Conservation (phyloP, 2,797 vertebrate species). For the Sebastes melanostomus region DNA sequence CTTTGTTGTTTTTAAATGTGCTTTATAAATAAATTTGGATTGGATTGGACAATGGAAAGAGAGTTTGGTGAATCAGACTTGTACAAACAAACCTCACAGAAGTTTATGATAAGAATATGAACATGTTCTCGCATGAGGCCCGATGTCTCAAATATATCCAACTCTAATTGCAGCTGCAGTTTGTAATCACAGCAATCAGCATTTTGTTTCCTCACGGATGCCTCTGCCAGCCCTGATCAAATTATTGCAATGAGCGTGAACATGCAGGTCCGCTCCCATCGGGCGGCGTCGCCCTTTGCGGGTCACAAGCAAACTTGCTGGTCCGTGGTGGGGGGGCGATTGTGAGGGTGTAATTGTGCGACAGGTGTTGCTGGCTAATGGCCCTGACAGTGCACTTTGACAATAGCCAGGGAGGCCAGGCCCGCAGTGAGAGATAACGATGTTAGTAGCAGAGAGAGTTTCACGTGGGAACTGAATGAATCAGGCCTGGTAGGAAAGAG, state of each 20-base stretch:
- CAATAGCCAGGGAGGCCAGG: constrained; percentile 61
- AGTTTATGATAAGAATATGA: not conserved
- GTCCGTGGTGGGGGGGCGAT: not conserved
- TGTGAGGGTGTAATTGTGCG: constrained; percentile 44
- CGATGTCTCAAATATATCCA: not conserved
- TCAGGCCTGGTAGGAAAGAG: constrained; percentile 44
- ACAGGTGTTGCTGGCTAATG: constrained; percentile 51
- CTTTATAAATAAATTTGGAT: too few species aligned
- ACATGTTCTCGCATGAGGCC: not conserved
- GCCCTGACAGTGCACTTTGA: constrained; percentile 57
- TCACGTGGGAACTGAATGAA: constrained; percentile 75
- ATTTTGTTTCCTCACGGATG: constrained; percentile 37
- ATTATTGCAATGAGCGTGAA: constrained; percentile 17
- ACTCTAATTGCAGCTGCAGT: constrained; percentile 14
- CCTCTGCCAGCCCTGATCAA: constrained; percentile 30
- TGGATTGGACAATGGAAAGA: too few species aligned
- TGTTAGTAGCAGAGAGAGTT: constrained; percentile 40
- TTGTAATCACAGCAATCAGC: constrained; percentile 25
- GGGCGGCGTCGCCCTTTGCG: constrained; percentile 26
- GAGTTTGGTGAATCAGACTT: not conserved
- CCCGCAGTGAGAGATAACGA: constrained; percentile 68
- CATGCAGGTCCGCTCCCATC: constrained; percentile 21
- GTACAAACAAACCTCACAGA: not conserved
- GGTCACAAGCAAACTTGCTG: constrained; percentile 38
- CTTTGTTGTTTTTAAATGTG: too few species aligned